phyloP scores from a whole-genome alignment of 2,888 invertebrate genomes.

The Pyralis farinalis region DNA sequence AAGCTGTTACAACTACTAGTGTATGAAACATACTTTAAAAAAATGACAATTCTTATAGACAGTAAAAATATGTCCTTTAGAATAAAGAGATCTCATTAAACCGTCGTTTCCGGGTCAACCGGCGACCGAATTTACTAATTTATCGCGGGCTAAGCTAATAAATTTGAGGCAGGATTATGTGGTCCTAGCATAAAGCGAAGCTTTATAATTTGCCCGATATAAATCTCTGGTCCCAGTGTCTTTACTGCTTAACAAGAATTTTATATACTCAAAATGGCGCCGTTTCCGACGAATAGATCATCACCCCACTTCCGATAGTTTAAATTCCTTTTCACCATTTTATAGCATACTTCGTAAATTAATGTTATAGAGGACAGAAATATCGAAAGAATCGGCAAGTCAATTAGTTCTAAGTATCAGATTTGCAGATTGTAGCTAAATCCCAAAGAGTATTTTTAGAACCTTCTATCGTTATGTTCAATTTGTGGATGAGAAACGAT shows the following conservation, averaged over 20 bases:
- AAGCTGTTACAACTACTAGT: no score
- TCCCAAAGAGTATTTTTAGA: no score
- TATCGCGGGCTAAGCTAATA: slow-evolving; percentile 74
- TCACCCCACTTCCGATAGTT: neutral
- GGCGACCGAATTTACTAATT: slow-evolving; percentile 72
- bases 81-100: slow-evolving; percentile 59
- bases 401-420: no score
- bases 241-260: slow-evolving; percentile 37
- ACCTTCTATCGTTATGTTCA: no score
- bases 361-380: no score
- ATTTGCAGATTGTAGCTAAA: no score
- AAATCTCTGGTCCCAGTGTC: slow-evolving; percentile 58
- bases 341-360: no score
- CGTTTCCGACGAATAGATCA: slow-evolving; percentile 8
- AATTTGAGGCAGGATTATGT: slow-evolving; percentile 76
- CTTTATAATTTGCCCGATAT: slow-evolving; percentile 73
- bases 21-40: no score
- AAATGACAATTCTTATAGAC: neutral
- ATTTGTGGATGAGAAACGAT: no score
- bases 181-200: slow-evolving; percentile 66
- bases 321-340: neutral
- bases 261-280: slow-evolving; percentile 18
- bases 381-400: no score
- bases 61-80: slow-evolving; percentile 31
- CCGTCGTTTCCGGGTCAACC: slow-evolving; percentile 68